These are phyloP conservation scores for Holothuria glaberrima DNA, from an alignment of 35 echinoderm and acorn worm genomes.

Conservation along the genomic window DNA sequence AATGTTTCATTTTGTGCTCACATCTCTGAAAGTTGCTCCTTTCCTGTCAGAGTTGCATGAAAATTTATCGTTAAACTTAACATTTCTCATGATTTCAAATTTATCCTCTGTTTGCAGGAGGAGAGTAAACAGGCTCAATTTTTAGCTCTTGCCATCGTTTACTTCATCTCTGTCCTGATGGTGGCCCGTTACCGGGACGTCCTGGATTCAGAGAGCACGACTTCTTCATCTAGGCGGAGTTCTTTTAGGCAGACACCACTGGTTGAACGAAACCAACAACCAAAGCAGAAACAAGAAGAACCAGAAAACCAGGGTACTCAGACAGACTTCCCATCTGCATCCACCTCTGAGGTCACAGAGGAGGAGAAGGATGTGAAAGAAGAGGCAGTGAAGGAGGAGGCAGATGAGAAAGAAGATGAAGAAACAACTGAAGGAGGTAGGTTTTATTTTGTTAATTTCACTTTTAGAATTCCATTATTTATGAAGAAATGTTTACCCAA, in stretches of 20 bases:
- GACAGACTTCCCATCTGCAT: conserved; percentile 63
- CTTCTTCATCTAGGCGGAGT: conserved; percentile 69
- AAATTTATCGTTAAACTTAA: neutral
- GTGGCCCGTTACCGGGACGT: conserved; percentile 96
- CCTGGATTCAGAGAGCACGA: conserved; percentile 79
- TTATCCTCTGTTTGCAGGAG: conserved; percentile 64
- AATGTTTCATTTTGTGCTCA: no score
- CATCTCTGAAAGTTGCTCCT: no score
- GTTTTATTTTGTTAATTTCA: neutral
- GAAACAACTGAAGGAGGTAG: neutral
- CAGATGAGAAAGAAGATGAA: neutral
- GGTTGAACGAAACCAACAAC: conserved; percentile 33
- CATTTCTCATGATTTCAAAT: neutral
- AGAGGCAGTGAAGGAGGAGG: conserved; percentile 6
- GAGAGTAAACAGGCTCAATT: conserved; percentile 99
- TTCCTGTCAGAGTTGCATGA: neutral
- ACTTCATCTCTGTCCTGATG: conserved; percentile 99
- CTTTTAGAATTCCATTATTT: no score
- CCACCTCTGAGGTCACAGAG: conserved; percentile 54
- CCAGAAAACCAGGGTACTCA: conserved; percentile 66
- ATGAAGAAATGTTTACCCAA: no score
- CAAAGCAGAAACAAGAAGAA: neutral
- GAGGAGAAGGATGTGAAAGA: conserved; percentile 40
- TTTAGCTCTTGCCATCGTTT: conserved; percentile 93
- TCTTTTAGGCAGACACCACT: conserved; percentile 72